Conservation (phyloP, 2,113 vertebrate species). For the Myrmecobius fasciatus region DNA sequence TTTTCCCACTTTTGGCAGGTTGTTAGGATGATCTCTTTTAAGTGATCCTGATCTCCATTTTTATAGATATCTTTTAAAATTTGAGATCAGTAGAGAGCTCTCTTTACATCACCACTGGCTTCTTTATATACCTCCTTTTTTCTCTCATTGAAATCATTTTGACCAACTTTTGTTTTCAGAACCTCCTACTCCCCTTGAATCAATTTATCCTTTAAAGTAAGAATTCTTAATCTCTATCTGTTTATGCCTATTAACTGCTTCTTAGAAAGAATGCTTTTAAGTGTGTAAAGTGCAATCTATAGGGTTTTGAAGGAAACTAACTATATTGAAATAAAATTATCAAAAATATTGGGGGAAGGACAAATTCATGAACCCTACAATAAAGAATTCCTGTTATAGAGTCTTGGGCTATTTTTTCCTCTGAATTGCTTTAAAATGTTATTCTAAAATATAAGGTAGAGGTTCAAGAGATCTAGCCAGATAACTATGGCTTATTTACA, state of each 20-base stretch:
- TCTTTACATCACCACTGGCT: background rate
- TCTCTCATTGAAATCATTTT: background rate
- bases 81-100: background rate
- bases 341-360: background rate
- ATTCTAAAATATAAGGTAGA: background rate
- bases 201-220: background rate
- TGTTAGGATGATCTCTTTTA: background rate
- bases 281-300: background rate
- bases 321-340: background rate
- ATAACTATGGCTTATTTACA: background rate
- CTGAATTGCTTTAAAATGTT: background rate
- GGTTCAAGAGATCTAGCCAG: background rate
- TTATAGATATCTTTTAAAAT: conserved; percentile 12
- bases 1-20: background rate
- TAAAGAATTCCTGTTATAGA: background rate
- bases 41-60: background rate
- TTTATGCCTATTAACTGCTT: background rate
- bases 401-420: background rate
- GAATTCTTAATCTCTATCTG: background rate
- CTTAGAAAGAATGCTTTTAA: background rate
- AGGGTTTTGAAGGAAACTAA: background rate
- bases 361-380: background rate
- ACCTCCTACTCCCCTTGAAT: background rate
- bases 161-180: conserved; percentile 3
- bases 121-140: background rate